Base-by-base conservation (phyloP, 2,888 invertebrate species). In the Dorcus hopei region DNA sequence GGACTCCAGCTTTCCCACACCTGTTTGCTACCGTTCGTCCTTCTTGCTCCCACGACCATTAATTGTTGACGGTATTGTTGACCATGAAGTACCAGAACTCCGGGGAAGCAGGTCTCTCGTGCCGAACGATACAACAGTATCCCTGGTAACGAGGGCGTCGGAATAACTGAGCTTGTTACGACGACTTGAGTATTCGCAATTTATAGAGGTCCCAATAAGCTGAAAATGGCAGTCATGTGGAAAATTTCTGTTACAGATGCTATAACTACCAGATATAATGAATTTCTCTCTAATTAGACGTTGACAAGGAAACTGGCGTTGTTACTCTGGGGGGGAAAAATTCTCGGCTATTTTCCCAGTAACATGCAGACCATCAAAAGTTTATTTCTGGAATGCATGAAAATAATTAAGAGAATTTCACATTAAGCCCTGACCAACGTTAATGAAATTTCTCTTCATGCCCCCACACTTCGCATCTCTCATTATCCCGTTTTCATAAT, bases 231-330 rank as follows among this genome's bases (percentile, higher is more conserved):
- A 69, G 61, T 66, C 65, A 63, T 59, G 74, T 68, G 72, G 74
- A 75, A 75, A 73, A 72, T 72, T 73, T 72, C 70, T 70, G 70
- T 70, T 70, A 67, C 66, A 67, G 72, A 70, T 72, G 69, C 70
- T 72, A 72, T 72, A 71, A 73, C 72, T 67, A 73, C 72, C 66
- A 69, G 65, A 69, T 69, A 70, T 73, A 72, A 72, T 70, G 72
- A 71, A 70, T 72, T 69, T 64, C 61, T 62, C 62, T 66, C 71
- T 70, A 72, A 73, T 73, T 72, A 72, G 69, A 59, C 62, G 64
- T 47, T 61, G 65, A 68, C 61, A 64, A 66, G 67, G 66, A 69
- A 69, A 68, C 63, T 45, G 19, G 23, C 19, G 23, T 45, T 45
- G 45, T 11, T 19, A 9, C 6, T 33, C 26, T 7, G 26, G 26